A percentile compares a stretch with the other conserved stretches of the same genome.
Evolutionary conservation across 2,113 vertebrate species (phyloP).

Genomic region (Amphiprion percula): DNA sequence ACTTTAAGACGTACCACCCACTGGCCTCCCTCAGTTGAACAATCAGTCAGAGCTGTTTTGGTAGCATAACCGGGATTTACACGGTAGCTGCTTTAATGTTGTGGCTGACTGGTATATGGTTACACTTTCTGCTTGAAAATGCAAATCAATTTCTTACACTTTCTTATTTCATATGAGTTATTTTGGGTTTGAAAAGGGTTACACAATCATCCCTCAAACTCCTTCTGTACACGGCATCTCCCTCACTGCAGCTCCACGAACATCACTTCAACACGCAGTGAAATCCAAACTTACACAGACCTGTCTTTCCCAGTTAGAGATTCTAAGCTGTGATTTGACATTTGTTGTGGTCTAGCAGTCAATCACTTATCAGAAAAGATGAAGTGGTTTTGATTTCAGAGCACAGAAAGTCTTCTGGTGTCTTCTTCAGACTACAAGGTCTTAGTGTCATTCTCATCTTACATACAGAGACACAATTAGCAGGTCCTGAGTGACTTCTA

Average conservation of each 20-base stretch:
- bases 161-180: not conserved
- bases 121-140: too few relatives aligned
- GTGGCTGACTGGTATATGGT: too few relatives aligned
- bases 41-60: too few relatives aligned
- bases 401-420: not conserved
- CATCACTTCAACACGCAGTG: not conserved
- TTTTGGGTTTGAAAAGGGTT: not conserved
- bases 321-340: not conserved
- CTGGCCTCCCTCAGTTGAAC: too few relatives aligned
- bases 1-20: too few relatives aligned
- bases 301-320: not conserved
- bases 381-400: not conserved
- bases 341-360: not conserved
- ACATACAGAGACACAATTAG: constrained; percentile 47
- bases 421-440: not conserved
- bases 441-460: constrained; percentile 31
- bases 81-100: too few relatives aligned
- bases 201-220: not conserved
- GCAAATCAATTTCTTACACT: not conserved
- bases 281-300: not conserved
- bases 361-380: constrained; percentile 24
- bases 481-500: constrained; percentile 26
- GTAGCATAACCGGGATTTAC: too few relatives aligned
- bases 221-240: not conserved
- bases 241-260: not conserved